Evolutionary conservation across 2,888 invertebrate genomes (phyloP).

Genomic region (Tyria jacobaeae): DNA sequence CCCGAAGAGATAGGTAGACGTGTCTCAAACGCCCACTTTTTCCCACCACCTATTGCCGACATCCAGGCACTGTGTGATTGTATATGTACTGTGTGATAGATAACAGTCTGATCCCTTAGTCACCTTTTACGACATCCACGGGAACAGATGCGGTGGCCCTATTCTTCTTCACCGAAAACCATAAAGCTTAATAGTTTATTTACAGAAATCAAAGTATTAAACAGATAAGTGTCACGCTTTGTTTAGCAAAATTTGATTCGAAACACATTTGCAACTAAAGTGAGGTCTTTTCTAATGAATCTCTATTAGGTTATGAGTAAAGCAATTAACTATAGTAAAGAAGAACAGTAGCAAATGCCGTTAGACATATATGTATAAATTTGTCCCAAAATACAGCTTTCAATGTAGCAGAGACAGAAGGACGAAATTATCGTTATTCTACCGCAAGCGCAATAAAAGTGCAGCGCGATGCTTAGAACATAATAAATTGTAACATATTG

Average conservation of each 20-base stretch:
- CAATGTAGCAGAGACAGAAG: conserved; percentile 35
- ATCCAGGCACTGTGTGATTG: conserved; percentile 8
- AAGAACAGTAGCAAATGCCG: conserved; percentile 24
- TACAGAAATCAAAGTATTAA: neutral
- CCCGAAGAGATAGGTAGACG: too few relatives aligned
- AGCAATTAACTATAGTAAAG: neutral
- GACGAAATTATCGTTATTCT: conserved; percentile 35
- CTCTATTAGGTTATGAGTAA: neutral
- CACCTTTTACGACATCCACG: too few relatives aligned
- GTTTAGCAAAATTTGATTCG: neutral
- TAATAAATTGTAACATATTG: conserved; percentile 50
- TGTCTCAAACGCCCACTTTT: too few relatives aligned
- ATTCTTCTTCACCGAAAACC: too few relatives aligned
- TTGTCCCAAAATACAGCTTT: conserved; percentile 19
- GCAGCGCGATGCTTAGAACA: conserved; percentile 42
- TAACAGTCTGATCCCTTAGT: too few relatives aligned
- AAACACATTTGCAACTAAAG: neutral
- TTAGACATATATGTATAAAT: conserved; percentile 20
- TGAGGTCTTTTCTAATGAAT: neutral
- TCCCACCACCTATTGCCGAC: too few relatives aligned
- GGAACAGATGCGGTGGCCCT: too few relatives aligned
- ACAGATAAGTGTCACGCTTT: neutral
- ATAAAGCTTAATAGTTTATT: too few relatives aligned
- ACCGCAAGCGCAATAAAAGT: conserved; percentile 45
- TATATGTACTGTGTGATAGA: too few relatives aligned